Conservation (phyloP, 2,888 invertebrate species). For the Temnothorax unifasciatus region DNA sequence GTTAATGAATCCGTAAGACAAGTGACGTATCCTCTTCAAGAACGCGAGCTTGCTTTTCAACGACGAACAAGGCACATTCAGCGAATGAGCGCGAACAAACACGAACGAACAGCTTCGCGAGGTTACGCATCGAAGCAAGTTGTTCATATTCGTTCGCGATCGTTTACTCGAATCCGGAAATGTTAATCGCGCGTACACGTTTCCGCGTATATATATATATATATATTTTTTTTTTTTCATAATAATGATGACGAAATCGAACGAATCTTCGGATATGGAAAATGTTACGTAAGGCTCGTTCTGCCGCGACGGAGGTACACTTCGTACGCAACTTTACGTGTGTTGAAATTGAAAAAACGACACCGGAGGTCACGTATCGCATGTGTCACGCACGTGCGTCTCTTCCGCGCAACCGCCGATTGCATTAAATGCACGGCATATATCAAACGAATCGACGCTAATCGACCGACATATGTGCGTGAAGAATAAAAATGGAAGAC, state of each 20-base stretch:
- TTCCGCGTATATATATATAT: not conserved
- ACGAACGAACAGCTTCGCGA: not conserved
- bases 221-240: not conserved
- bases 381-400: not conserved
- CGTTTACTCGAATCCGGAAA: not conserved
- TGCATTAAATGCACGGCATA: not conserved
- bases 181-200: not conserved
- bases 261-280: not conserved
- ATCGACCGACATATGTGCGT: not conserved
- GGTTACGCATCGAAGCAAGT: not conserved
- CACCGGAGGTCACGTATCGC: not conserved
- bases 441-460: not conserved
- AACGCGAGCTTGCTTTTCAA: not conserved
- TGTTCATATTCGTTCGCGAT: not conserved
- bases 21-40: not conserved
- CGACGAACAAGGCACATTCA: not conserved
- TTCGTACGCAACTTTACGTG: not conserved
- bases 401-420: not conserved
- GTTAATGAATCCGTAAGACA: conserved; percentile 8
- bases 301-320: not conserved
- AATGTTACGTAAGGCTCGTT: conserved; percentile 4
- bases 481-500: not conserved
- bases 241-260: conserved; percentile 8
- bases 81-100: not conserved
- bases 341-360: not conserved